These are phyloP conservation scores for Dipodomys ordii DNA, from an alignment of 2,113 vertebrate genomes.

Conservation along the genomic window DNA sequence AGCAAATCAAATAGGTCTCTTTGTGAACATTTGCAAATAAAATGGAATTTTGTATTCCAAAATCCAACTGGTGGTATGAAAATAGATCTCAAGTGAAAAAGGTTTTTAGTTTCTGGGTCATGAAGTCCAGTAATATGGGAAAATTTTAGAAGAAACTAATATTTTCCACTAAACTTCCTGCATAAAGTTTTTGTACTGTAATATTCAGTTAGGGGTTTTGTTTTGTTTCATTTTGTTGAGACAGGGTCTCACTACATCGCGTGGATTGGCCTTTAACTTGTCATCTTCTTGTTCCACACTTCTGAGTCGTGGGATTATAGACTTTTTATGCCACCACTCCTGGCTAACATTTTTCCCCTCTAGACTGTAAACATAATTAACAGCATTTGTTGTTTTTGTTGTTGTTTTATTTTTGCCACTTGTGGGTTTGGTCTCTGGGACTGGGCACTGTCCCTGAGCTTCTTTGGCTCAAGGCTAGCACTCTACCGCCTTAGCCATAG, in stretches of 20 bases:
- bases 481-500: too few species aligned
- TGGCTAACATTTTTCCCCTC: neutral
- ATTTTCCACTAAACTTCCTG: slow-evolving; percentile 57
- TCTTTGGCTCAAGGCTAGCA: too few species aligned
- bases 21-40: slow-evolving; percentile 58
- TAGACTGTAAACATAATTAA: neutral
- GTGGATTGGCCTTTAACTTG: too few species aligned
- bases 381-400: too few species aligned
- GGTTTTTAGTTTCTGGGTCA: neutral
- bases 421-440: too few species aligned
- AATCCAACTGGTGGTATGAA: slow-evolving; percentile 44
- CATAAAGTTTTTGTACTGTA: slow-evolving; percentile 28
- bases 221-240: neutral
- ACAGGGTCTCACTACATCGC: too few species aligned
- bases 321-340: too few species aligned
- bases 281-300: too few species aligned
- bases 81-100: neutral
- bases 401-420: too few species aligned
- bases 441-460: too few species aligned
- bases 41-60: slow-evolving; percentile 61
- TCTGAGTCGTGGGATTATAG: too few species aligned
- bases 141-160: slow-evolving; percentile 46
- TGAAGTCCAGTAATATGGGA: neutral
- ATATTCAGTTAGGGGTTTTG: slow-evolving; percentile 39
- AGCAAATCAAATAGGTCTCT: slow-evolving; percentile 43